Evolutionary conservation across 2,888 invertebrate genomes (phyloP).

Genomic region (Psylliodes chrysocephalus): DNA sequence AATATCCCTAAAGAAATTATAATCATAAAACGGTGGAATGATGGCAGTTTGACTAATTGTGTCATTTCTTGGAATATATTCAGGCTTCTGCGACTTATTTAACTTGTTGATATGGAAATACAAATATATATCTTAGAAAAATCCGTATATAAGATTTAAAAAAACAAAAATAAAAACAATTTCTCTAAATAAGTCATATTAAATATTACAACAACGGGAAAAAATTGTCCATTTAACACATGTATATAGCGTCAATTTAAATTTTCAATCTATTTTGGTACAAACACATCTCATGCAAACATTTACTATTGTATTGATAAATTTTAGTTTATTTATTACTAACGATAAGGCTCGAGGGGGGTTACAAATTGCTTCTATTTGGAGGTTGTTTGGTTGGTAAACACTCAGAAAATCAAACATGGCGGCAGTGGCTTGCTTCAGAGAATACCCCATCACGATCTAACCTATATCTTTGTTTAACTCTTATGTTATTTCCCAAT

Average conservation of each 20-base stretch:
- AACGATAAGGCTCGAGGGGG: conserved; percentile 49
- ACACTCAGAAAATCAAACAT: background rate
- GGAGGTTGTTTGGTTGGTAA: conserved; percentile 27
- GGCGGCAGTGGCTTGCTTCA: too few species aligned
- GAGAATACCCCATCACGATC: too few species aligned
- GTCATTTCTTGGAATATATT: too few species aligned
- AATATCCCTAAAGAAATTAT: too few species aligned
- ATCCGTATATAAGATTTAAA: background rate
- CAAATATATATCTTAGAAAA: too few species aligned
- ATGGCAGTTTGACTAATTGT: too few species aligned
- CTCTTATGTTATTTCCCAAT: too few species aligned
- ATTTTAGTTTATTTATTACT: conserved; percentile 45
- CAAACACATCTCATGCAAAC: conserved; percentile 30
- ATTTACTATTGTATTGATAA: conserved; percentile 16
- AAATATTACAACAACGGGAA: background rate
- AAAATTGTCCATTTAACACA: background rate
- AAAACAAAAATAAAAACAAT: background rate
- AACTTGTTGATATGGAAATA: too few species aligned
- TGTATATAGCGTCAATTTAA: background rate
- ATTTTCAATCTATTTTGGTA: conserved; percentile 1
- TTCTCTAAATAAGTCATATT: background rate
- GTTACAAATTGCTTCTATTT: conserved; percentile 49
- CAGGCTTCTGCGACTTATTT: too few species aligned
- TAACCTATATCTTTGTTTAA: too few species aligned
- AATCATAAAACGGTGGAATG: too few species aligned